Evolutionary conservation across 2,797 vertebrate species (phyloP).

Genomic region (Sebastes minor): DNA sequence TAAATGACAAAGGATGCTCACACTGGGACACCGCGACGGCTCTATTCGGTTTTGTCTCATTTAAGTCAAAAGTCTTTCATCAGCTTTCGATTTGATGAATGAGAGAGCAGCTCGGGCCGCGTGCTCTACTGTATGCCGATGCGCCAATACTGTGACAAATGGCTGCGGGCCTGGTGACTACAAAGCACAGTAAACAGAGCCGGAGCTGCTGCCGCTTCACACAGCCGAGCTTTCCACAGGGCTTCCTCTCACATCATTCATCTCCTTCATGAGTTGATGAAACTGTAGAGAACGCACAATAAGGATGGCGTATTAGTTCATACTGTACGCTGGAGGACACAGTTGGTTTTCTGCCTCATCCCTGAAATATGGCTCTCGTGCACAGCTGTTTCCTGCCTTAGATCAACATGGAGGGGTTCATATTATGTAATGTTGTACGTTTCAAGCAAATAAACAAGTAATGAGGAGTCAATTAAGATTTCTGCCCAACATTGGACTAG

Average conservation of each 20-base stretch:
- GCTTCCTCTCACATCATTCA: conserved; percentile 66
- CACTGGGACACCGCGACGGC: conserved; percentile 35
- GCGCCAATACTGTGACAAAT: conserved; percentile 74
- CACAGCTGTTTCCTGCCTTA: background rate
- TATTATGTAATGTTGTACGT: background rate
- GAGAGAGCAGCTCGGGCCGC: conserved; percentile 43
- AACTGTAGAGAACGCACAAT: conserved; percentile 66
- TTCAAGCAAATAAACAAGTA: background rate
- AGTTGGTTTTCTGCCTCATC: conserved; percentile 12
- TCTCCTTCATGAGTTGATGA: conserved; percentile 75
- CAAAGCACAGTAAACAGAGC: conserved; percentile 74
- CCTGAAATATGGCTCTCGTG: conserved; percentile 11
- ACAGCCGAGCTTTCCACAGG: conserved; percentile 57
- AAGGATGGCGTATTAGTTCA: conserved; percentile 40
- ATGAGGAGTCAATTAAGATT: background rate
- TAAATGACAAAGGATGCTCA: conserved; percentile 50
- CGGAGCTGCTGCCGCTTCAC: conserved; percentile 48
- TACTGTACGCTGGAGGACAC: conserved; percentile 35
- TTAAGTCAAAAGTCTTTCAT: conserved; percentile 67
- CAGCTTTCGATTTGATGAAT: conserved; percentile 71
- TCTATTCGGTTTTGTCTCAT: conserved; percentile 64
- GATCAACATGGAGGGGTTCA: background rate
- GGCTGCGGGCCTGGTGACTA: conserved; percentile 68
- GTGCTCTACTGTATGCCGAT: conserved; percentile 52
- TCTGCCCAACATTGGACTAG: background rate